These are phyloP conservation scores for Eilema griseolum DNA, from an alignment of 2,888 invertebrate genomes.

Conservation along the genomic window DNA sequence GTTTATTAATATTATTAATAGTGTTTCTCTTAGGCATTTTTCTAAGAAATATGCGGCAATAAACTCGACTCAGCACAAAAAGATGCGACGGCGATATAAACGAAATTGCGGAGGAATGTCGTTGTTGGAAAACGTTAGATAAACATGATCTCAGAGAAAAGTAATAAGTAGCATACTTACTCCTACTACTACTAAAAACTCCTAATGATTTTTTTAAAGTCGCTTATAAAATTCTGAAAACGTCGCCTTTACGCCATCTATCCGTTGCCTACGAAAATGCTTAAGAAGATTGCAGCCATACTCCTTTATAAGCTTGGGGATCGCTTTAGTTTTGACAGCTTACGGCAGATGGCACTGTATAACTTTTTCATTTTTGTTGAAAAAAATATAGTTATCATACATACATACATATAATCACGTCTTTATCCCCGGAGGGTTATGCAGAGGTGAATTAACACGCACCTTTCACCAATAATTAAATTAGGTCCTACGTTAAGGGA, in stretches of 20 bases:
- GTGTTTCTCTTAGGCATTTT: not conserved
- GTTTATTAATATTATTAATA: slow-evolving; percentile 17
- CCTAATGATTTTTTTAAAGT: too few relatives aligned
- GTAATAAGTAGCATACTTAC: not conserved
- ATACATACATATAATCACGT: too few relatives aligned
- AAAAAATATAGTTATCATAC: too few relatives aligned
- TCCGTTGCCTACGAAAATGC: not conserved
- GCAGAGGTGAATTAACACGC: too few relatives aligned
- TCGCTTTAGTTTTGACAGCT: not conserved
- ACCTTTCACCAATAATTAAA: too few relatives aligned
- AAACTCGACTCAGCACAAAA: not conserved
- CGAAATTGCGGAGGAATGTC: slow-evolving; percentile 16
- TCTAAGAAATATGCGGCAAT: not conserved
- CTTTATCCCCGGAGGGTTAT: too few relatives aligned
- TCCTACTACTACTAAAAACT: too few relatives aligned
- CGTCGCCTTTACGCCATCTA: not conserved
- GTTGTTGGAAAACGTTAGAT: slow-evolving; percentile 1
- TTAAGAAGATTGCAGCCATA: not conserved
- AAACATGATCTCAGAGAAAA: not conserved
- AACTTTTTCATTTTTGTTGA: not conserved
- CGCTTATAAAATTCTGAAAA: not conserved
- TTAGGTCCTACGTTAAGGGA: too few relatives aligned
- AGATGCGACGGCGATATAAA: slow-evolving; percentile 3
- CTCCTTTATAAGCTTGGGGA: not conserved
- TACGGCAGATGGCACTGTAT: not conserved